A percentile compares a stretch with the other conserved stretches of the same genome.
These are phyloP conservation scores for Myathropa florea DNA, from an alignment of 2,888 invertebrate genomes.

Conservation along the genomic window DNA sequence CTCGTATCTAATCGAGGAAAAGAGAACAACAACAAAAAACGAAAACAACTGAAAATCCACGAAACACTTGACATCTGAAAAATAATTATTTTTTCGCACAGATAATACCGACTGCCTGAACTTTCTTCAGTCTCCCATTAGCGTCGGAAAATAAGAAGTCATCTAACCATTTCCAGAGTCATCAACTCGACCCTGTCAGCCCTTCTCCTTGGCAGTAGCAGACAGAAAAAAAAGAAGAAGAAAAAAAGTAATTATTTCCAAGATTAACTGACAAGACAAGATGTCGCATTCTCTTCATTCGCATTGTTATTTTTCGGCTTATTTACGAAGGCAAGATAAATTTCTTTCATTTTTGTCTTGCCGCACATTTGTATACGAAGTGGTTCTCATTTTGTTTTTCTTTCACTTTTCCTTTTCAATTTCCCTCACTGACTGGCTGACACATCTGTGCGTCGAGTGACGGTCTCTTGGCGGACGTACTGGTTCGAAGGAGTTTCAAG, in stretches of 20 bases:
- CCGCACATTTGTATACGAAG: not conserved
- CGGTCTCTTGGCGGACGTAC: not conserved
- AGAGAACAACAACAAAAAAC: not conserved
- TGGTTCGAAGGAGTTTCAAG: not conserved
- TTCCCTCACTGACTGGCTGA: not conserved
- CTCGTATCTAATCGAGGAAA: not conserved
- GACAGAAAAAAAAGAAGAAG: not conserved
- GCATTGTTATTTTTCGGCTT: constrained; percentile 67
- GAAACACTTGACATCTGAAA: not conserved
- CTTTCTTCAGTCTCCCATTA: not conserved
- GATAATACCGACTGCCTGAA: not conserved
- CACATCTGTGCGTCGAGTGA: not conserved
- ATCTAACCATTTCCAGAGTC: constrained; percentile 15
- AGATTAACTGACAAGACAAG: constrained; percentile 70
- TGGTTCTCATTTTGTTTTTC: not conserved
- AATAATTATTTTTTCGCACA: not conserved
- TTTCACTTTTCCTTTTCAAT: constrained; percentile 36
- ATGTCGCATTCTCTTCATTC: constrained; percentile 63
- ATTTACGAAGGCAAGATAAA: constrained; percentile 61
- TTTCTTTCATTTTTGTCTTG: constrained; percentile 39
- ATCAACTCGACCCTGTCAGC: constrained; percentile 20
- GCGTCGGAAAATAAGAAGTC: not conserved
- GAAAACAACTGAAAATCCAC: not conserved
- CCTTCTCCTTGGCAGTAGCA: not conserved
- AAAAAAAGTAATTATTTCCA: constrained; percentile 68